Evolutionary conservation across 2,797 vertebrate genomes (phyloP).

Genomic region (Sebastes dallii): DNA sequence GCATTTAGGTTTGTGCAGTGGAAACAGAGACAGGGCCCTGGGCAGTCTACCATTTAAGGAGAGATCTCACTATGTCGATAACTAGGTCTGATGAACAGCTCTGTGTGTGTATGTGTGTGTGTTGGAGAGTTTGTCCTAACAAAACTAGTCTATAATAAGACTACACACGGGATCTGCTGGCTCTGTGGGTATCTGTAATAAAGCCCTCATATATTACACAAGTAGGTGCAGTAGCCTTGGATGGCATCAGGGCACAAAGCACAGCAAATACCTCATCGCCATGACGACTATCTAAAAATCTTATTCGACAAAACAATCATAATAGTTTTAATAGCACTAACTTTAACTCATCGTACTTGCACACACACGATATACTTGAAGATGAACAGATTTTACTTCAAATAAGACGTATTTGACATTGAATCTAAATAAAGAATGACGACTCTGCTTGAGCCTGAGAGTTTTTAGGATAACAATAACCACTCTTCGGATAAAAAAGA

Average conservation of each 20-base stretch:
- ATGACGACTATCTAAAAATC: constrained; percentile 8
- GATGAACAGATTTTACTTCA: not conserved
- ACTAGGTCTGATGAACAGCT: constrained; percentile 64
- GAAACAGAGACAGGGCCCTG: constrained; percentile 65
- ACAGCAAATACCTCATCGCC: constrained; percentile 9
- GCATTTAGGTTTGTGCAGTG: constrained; percentile 63
- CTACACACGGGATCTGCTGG: constrained; percentile 42
- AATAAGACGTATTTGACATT: too few species aligned
- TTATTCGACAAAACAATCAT: not conserved
- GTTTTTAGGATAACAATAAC: not conserved
- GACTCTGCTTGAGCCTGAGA: not conserved
- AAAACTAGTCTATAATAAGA: constrained; percentile 58
- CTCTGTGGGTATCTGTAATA: constrained; percentile 48
- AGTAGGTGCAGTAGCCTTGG: constrained; percentile 11
- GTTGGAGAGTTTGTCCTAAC: constrained; percentile 26
- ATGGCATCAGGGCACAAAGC: constrained; percentile 25
- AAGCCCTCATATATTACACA: constrained; percentile 38
- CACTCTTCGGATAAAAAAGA: not conserved
- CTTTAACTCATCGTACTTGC: not conserved
- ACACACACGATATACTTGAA: not conserved
- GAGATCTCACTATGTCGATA: constrained; percentile 74
- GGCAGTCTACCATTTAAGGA: constrained; percentile 82
- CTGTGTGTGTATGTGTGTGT: not conserved
- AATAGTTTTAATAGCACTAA: not conserved
- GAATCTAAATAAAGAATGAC: not conserved